These are phyloP conservation scores for Clarias macrocephalus DNA, from an alignment of 2,113 vertebrate genomes.

Conservation along the genomic window DNA sequence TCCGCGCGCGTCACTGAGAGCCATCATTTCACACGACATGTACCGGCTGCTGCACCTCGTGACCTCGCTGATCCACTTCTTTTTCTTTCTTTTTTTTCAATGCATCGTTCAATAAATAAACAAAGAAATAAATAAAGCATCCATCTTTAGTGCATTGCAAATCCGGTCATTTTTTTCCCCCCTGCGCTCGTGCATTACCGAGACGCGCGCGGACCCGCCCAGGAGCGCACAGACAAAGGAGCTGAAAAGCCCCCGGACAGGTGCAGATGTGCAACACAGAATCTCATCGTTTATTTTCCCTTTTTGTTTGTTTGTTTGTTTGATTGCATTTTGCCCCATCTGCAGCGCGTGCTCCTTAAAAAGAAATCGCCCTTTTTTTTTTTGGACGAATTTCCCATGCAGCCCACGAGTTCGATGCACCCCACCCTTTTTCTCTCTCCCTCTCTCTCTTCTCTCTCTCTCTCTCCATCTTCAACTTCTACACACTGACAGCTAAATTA, in stretches of 20 bases:
- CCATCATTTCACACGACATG: not conserved
- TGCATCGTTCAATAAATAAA: not conserved
- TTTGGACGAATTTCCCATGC: constrained; percentile 26
- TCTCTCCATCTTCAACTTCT: constrained; percentile 40
- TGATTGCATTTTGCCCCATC: not conserved
- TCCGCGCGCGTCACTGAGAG: too few relatives aligned
- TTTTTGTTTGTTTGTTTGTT: too few relatives aligned
- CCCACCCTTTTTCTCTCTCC: constrained; percentile 51
- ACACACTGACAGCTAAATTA: constrained; percentile 7
- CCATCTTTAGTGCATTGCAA: not conserved
- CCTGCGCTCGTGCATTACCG: not conserved
- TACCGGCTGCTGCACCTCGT: constrained; percentile 39
- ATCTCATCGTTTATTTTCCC: not conserved
- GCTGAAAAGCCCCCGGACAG: not conserved
- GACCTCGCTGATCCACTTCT: constrained; percentile 30
- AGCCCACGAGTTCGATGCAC: constrained; percentile 46
- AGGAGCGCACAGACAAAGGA: not conserved
- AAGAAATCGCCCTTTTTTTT: not conserved
- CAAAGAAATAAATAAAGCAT: not conserved
- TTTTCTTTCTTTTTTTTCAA: not conserved
- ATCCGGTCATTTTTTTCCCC: not conserved
- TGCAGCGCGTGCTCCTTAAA: not conserved
- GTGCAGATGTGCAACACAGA: not conserved
- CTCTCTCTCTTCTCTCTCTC: constrained; percentile 3
- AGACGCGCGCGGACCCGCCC: constrained; percentile 21